Conservation (phyloP, 2,888 invertebrate genomes). For the Conops quadrifasciatus region DNA sequence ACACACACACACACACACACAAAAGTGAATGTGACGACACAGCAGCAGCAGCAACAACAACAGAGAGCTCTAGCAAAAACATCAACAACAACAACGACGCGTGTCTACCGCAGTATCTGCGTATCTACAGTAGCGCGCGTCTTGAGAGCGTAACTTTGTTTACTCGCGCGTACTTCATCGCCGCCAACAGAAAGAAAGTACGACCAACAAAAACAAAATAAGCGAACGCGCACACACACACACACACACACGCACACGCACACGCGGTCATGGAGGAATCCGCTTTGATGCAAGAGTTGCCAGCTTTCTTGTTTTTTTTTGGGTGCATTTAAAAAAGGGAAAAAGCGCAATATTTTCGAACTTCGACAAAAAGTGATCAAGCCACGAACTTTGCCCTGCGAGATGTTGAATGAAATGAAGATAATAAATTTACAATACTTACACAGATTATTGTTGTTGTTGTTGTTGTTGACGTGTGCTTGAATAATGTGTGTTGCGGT, state of each 20-base stretch:
- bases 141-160: constrained; percentile 48
- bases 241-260: background rate
- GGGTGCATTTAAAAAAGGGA: background rate
- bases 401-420: background rate
- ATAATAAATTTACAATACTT: background rate
- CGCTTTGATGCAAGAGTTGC: background rate
- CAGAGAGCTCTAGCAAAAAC: background rate
- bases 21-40: background rate
- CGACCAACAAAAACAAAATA: background rate
- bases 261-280: background rate
- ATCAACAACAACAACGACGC: constrained; percentile 7
- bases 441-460: background rate
- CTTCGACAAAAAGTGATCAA: background rate
- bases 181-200: background rate
- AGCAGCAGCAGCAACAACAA: constrained; percentile 14
- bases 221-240: background rate
- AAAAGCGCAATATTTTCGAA: background rate
- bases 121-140: constrained; percentile 55
- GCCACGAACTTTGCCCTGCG: constrained; percentile 1
- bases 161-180: constrained; percentile 8
- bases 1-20: background rate
- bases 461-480: background rate
- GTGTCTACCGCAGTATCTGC: constrained; percentile 32
- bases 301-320: background rate
- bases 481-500: background rate